Evolutionary conservation across 2,113 vertebrate species (phyloP), one percentile per base, ranked within the genome.

Genomic region (Coryphaenoides rupestris): DNA sequence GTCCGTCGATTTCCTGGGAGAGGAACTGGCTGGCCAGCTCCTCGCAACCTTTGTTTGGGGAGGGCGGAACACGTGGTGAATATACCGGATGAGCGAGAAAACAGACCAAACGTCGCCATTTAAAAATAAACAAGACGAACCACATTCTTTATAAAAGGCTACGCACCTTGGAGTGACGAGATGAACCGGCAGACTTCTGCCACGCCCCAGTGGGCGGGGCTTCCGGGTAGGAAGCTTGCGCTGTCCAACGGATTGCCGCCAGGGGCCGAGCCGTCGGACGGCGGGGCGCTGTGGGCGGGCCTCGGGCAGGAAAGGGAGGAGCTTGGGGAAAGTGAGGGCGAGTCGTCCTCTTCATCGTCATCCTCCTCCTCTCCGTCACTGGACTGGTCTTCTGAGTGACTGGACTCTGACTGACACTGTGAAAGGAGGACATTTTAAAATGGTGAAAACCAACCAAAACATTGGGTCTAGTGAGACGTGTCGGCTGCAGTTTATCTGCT

Each of bases 1-100:
- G 97, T 16, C 97, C 96, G 21, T 99, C 97, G 33, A 99, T 99
- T 83, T 98, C 96, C 89, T 99, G 96, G 1, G 96, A 95, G 49
- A 96, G 91, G 79, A 99, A 98, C 71, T 98, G 94, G 50, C 93
- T 89, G 0, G 96, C 95, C 76, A 99, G 89, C 76, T 99, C 96
- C 77, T 98, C 96, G 70, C 96, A 98, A n/a, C 96, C 97, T 99
- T 66, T 40, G 33, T 40, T 40, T 40, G 13, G 33, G 13, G 33
- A 40, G 33, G 33, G 33, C 0, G 33, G 33, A 12, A 40, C 33
- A 40, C 33, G 13, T 10, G 33, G 33, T 40, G 13, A 40, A 40
- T 40, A 40, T 12, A 40, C 33, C 10, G 13, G 33, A 40, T 40
- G 7, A 40, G 13, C 2, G 33, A 40, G 33, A 7, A 49, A 7